phyloP scores from a whole-genome alignment of 1,140 invertebrate genomes.

The Ephestia elutella region DNA sequence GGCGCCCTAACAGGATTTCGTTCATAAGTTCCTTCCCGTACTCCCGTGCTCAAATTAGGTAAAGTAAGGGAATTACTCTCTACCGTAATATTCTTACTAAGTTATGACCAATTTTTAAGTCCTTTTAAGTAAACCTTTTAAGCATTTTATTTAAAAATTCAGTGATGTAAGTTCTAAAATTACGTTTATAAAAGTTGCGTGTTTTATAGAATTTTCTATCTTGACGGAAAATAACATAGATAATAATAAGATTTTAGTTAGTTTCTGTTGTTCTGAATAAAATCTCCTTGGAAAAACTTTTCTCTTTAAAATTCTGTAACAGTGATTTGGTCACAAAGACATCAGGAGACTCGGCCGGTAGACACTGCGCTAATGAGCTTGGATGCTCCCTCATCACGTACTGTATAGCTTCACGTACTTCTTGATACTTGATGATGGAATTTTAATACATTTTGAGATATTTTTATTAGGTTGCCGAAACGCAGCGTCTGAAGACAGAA shows the following conservation, averaged over 20 bases:
- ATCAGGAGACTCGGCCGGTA: not conserved
- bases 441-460: not conserved
- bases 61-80: not conserved
- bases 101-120: not conserved
- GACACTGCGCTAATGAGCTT: constrained; percentile 7
- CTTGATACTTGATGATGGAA: not conserved
- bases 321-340: not conserved
- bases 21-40: not conserved
- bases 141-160: too few species aligned
- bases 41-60: not conserved
- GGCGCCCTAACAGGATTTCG: not conserved
- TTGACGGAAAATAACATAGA: too few species aligned
- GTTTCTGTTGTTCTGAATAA: too few species aligned
- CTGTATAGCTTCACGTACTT: constrained; percentile 12
- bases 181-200: too few species aligned
- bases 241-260: too few species aligned
- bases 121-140: not conserved
- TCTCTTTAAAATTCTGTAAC: not conserved
- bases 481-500: not conserved
- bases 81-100: not conserved
- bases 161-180: too few species aligned
- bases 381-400: constrained; percentile 10
- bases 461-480: not conserved
- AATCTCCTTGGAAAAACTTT: not conserved
- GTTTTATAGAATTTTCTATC: too few species aligned